Evolutionary conservation across 2,113 vertebrate species (phyloP).

Genomic region (Tor tambroides): DNA sequence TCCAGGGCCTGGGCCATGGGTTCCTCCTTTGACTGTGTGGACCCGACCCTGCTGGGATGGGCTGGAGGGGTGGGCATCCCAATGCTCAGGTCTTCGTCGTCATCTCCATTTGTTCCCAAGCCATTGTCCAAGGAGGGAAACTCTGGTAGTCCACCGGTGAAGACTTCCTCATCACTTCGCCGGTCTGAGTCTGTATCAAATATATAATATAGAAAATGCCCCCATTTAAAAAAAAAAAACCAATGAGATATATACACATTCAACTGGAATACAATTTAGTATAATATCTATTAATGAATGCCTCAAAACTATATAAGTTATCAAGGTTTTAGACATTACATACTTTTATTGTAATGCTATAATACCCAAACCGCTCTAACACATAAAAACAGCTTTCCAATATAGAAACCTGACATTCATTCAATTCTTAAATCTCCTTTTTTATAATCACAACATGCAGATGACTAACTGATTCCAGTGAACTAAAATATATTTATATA

Average conservation of each 20-base stretch:
- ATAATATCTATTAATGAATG: not conserved
- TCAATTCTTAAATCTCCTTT: too few species aligned
- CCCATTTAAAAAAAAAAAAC: not conserved
- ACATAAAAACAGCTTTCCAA: not conserved
- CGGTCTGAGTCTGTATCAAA: slow-evolving; percentile 84
- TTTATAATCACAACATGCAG: too few species aligned
- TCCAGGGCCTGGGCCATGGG: slow-evolving; percentile 70
- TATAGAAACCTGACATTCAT: not conserved
- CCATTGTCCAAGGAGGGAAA: slow-evolving; percentile 94
- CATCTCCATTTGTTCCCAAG: slow-evolving; percentile 84
- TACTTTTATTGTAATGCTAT: not conserved
- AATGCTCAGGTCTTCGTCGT: slow-evolving; percentile 83
- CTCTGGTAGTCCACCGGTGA: slow-evolving; percentile 83
- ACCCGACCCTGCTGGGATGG: slow-evolving; percentile 66
- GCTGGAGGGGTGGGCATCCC: slow-evolving; percentile 75
- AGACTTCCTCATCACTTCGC: slow-evolving; percentile 86
- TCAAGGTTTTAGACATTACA: not conserved
- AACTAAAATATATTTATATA: too few species aligned
- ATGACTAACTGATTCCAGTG: too few species aligned
- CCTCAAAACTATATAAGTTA: not conserved
- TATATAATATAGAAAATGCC: not conserved
- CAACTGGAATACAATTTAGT: not conserved
- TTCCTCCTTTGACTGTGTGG: slow-evolving; percentile 66
- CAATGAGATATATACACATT: not conserved
- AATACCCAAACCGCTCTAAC: not conserved